Evolutionary conservation across 1,140 invertebrate genomes (phyloP).

Genomic region (Ips typographus): DNA sequence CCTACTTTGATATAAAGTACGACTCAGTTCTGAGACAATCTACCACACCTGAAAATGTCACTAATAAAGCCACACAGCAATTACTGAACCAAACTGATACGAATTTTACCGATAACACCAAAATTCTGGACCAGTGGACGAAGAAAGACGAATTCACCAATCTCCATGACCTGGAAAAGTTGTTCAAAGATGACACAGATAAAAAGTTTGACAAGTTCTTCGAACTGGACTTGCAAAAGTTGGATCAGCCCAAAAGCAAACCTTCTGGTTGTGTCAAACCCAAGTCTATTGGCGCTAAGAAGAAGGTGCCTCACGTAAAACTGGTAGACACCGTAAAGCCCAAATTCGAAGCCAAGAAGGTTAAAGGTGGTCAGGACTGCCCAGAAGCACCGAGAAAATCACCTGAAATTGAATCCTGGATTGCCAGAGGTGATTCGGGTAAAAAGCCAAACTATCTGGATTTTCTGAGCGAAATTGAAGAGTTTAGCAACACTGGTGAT

Average conservation of each 20-base stretch:
- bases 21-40: constrained; percentile 27
- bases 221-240: constrained; percentile 15
- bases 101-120: constrained; percentile 36
- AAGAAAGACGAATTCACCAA: constrained; percentile 35
- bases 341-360: constrained; percentile 35
- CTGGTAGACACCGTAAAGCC: constrained; percentile 23
- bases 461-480: constrained; percentile 42
- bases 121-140: constrained; percentile 37
- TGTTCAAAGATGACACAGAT: constrained; percentile 39
- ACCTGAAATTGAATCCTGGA: constrained; percentile 39
- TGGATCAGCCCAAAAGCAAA: neutral
- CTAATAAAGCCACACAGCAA: constrained; percentile 35
- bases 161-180: constrained; percentile 38
- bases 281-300: neutral
- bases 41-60: constrained; percentile 4
- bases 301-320: constrained; percentile 14
- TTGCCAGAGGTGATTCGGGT: constrained; percentile 12
- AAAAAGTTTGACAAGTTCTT: constrained; percentile 41
- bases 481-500: constrained; percentile 4
- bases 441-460: constrained; percentile 44
- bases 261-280: neutral
- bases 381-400: constrained; percentile 16
- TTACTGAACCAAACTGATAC: constrained; percentile 14
- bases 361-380: constrained; percentile 33
- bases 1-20: constrained; percentile 41